Evolutionary conservation across 2,888 invertebrate species (phyloP).

Genomic region (Drosophila fungiperda): DNA sequence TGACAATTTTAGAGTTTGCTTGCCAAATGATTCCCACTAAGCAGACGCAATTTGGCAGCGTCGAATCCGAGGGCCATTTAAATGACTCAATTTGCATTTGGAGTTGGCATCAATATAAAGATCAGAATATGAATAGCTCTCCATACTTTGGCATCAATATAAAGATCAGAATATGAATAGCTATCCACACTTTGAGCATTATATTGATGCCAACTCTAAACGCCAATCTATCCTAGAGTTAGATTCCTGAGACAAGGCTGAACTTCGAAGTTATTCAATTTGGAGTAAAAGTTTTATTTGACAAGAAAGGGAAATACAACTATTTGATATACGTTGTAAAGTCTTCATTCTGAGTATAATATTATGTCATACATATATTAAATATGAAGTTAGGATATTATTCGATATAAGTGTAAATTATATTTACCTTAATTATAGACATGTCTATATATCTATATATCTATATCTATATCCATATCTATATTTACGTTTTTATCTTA

Average conservation of each 20-base stretch:
- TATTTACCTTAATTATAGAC: background rate
- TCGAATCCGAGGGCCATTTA: conserved; percentile 14
- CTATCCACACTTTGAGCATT: too few relatives aligned
- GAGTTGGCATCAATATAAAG: background rate
- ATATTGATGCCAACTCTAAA: too few relatives aligned
- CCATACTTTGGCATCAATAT: background rate
- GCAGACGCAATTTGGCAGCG: conserved; percentile 1
- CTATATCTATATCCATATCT: too few relatives aligned
- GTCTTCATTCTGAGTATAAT: background rate
- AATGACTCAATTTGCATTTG: background rate
- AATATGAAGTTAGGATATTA: rapidly evolving
- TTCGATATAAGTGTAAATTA: background rate
- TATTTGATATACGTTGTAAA: rapidly evolving
- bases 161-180: too few relatives aligned
- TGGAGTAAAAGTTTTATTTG: background rate
- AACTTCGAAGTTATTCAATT: background rate
- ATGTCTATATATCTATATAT: too few relatives aligned
- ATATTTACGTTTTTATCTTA: too few relatives aligned
- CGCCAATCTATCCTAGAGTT: too few relatives aligned
- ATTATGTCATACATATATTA: background rate
- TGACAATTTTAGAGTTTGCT: conserved; percentile 60
- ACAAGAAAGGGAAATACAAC: background rate
- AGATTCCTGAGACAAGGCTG: background rate
- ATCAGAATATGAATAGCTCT: background rate
- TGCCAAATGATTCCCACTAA: conserved; percentile 37